Base-by-base conservation (phyloP, 2,113 vertebrate species). In the Euleptes europaea region DNA sequence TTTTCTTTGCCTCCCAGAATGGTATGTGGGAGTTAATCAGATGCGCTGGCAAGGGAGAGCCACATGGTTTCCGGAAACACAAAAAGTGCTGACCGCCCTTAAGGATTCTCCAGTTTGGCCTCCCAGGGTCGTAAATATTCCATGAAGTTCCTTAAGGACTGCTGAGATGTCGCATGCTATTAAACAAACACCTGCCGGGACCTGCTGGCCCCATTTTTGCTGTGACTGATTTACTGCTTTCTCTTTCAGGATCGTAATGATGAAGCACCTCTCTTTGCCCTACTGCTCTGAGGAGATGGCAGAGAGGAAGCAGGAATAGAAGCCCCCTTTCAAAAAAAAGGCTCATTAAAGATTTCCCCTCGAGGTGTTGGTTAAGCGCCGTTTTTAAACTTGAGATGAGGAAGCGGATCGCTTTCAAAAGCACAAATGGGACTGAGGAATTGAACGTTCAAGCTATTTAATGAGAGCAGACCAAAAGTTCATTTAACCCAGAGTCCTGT, bases 151-250 rank as follows among this genome's bases (percentile, higher is more conserved):
- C 4, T 23, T 77, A 80, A 72, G 85, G 21, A 74, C 3, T 42
- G 23, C 8, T 33, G 15, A 40, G 2, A 60, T 15, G 17, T 26
- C 63, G 23, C 57, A 44, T n/a, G n/a, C 17, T 49, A 63, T 42
- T 76, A 44, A 86, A 70, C 5, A 51, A 84, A 44, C 66, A 38
- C 28, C 14, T 65, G 9, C 42, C 13, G 9, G 5, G 13, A 15
- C 10, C 13, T 33, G 49, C 85, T 5, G 72, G 70, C 75, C 78
- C 82, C 28, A 0, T 40, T 72, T 85, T 19, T 21, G 44, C 14
- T 44, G 44, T 70, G 74, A 70, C 74, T 57, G 65, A 78, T 84
- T 77, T 69, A 57, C 47, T 77, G 47, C 38, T 86, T 60, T 67
- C 15, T 19, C 42, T 86, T 23, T 2, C 1, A 40, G 49, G 40